These are phyloP conservation scores for Meloe dianella DNA, from an alignment of 2,888 invertebrate species.

Conservation along the genomic window DNA sequence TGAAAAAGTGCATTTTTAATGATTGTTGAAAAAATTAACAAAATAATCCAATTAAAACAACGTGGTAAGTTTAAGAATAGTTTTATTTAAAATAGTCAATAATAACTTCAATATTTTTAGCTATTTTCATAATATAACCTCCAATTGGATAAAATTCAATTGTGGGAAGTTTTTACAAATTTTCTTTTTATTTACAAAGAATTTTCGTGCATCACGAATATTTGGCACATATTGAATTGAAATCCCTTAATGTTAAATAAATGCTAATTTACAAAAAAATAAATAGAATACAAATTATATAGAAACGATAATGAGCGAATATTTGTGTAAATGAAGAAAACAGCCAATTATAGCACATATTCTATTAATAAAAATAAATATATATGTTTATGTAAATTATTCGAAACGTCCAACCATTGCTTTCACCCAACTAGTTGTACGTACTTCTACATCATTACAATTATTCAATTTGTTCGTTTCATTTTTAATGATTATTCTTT, in stretches of 20 bases:
- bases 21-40: neutral
- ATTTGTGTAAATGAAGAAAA: slow-evolving; percentile 23
- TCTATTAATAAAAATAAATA: slow-evolving; percentile 32
- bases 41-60: neutral
- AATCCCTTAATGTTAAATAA: slow-evolving; percentile 5
- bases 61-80: neutral
- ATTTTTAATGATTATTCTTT: slow-evolving; percentile 16
- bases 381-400: slow-evolving; percentile 54
- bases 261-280: slow-evolving; percentile 20
- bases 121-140: neutral
- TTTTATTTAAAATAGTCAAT: neutral
- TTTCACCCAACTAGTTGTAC: slow-evolving; percentile 70
- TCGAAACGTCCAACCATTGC: slow-evolving; percentile 77
- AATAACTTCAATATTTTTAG: neutral
- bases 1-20: neutral
- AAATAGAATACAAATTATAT: neutral
- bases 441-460: slow-evolving; percentile 4
- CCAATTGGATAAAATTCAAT: neutral
- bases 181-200: neutral
- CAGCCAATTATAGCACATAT: slow-evolving; percentile 46
- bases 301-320: neutral
- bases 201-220: slow-evolving; percentile 12
- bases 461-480: slow-evolving; percentile 6
- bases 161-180: neutral
- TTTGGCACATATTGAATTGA: slow-evolving; percentile 37